Conservation (phyloP, 92 coral and sea anemone genomes). For the Isaurus tuberculatus region DNA sequence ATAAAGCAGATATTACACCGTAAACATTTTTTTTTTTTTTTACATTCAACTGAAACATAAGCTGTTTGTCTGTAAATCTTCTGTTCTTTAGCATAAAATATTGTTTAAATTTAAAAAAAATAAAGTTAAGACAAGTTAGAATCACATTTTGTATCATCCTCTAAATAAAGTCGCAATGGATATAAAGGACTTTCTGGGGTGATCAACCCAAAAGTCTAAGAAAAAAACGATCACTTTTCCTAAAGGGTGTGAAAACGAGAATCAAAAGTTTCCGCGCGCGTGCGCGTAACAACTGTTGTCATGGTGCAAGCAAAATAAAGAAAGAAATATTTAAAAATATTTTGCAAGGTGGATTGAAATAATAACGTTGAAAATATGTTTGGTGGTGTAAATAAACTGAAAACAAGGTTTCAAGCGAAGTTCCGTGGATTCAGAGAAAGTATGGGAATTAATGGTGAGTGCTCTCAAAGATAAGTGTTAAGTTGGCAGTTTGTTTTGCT, state of each 20-base stretch:
- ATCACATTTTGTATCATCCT: no score
- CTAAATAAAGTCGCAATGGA: no score
- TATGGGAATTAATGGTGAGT: constrained; percentile 22
- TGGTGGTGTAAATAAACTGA: background rate
- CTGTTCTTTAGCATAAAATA: no score
- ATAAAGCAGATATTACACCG: no score
- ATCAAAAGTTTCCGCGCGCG: background rate
- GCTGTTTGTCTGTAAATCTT: no score
- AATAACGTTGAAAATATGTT: background rate
- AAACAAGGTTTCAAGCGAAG: constrained; percentile 7
- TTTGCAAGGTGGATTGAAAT: background rate
- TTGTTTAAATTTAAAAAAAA: no score
- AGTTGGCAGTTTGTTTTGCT: no score
- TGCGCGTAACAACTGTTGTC: constrained; percentile 11
- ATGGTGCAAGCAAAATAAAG: background rate
- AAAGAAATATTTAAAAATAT: background rate
- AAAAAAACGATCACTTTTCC: background rate
- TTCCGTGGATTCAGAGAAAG: constrained; percentile 30
- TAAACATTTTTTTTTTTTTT: no score
- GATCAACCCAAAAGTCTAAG: background rate
- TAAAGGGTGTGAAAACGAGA: background rate
- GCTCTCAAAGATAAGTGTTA: background rate
- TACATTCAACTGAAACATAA: no score
- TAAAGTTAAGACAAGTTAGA: no score
- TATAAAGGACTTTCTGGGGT: no score